Percentiles rank a stretch among this genome's conserved stretches.
These are phyloP conservation scores for Phymastichus coffea DNA, from an alignment of 1,140 invertebrate species.

Conservation along the genomic window DNA sequence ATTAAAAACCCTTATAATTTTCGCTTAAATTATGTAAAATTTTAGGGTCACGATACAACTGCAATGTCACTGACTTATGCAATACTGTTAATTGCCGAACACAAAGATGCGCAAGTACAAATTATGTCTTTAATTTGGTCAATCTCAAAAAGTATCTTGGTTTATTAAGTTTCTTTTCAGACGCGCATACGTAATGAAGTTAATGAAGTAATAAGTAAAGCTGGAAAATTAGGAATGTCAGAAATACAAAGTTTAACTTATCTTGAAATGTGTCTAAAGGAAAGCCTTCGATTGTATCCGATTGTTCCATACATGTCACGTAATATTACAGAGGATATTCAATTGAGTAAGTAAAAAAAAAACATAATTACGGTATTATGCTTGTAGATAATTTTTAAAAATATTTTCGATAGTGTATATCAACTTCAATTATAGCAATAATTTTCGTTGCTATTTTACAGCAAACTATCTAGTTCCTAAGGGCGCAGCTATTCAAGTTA, in stretches of 20 bases:
- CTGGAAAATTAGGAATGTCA: constrained; percentile 19
- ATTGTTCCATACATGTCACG: constrained; percentile 60
- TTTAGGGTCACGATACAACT: constrained; percentile 70
- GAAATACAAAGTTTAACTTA: constrained; percentile 42
- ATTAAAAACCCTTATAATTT: too few relatives aligned
- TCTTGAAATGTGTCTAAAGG: constrained; percentile 64
- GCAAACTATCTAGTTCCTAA: constrained; percentile 44
- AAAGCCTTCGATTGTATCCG: constrained; percentile 61
- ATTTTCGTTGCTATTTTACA: constrained; percentile 26
- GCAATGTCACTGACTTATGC: constrained; percentile 62
- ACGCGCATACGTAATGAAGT: constrained; percentile 33
- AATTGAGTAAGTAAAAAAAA: constrained; percentile 26
- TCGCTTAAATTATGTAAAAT: too few relatives aligned
- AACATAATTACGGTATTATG: neutral
- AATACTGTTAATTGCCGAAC: constrained; percentile 60
- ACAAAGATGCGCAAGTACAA: constrained; percentile 61
- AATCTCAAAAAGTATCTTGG: neutral
- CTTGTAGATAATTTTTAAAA: too few relatives aligned
- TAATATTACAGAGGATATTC: constrained; percentile 49
- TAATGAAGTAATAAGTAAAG: constrained; percentile 26
- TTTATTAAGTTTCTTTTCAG: constrained; percentile 7
- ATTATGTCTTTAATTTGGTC: neutral
- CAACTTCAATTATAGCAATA: neutral
- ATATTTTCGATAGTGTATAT: too few relatives aligned
- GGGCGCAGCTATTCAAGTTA: constrained; percentile 51